These are phyloP conservation scores for Centruroides sculpturatus DNA, from an alignment of 1,140 invertebrate genomes.

Conservation along the genomic window DNA sequence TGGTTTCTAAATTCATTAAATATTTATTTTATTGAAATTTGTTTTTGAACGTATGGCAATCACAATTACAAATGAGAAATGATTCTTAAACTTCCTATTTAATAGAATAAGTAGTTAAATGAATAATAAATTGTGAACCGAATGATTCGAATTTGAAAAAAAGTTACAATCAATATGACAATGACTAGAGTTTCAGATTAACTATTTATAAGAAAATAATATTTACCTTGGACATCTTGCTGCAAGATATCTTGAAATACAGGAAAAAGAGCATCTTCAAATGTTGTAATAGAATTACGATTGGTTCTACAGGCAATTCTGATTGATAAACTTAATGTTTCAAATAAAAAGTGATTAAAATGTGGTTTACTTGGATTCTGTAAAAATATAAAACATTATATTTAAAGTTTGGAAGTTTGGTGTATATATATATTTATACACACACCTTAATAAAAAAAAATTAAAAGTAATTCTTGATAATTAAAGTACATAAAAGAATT, in stretches of 20 bases:
- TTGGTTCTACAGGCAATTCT: conserved; percentile 70
- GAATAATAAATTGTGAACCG: too few species aligned
- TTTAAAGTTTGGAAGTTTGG: neutral
- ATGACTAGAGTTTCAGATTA: neutral
- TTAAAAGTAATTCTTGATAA: neutral
- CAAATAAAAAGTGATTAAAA: conserved; percentile 96
- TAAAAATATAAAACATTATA: conserved; percentile 2
- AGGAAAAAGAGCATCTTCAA: conserved; percentile 81
- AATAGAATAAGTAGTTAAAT: too few species aligned
- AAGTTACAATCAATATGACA: too few species aligned
- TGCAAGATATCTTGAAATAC: conserved; percentile 85
- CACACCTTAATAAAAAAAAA: neutral
- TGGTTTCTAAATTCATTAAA: too few species aligned
- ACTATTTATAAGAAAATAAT: neutral
- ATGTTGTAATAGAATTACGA: conserved; percentile 59
- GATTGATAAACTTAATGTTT: conserved; percentile 75
- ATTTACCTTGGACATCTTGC: conserved; percentile 74
- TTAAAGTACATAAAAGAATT: too few species aligned
- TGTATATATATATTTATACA: neutral
- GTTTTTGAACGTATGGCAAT: too few species aligned
- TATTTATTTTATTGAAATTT: too few species aligned
- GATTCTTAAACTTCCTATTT: too few species aligned
- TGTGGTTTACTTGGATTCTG: conserved; percentile 87
- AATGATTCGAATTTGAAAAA: too few species aligned
- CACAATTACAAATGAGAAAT: too few species aligned